Conservation (phyloP, 2,797 vertebrate genomes). For the Heliangelus exortis region DNA sequence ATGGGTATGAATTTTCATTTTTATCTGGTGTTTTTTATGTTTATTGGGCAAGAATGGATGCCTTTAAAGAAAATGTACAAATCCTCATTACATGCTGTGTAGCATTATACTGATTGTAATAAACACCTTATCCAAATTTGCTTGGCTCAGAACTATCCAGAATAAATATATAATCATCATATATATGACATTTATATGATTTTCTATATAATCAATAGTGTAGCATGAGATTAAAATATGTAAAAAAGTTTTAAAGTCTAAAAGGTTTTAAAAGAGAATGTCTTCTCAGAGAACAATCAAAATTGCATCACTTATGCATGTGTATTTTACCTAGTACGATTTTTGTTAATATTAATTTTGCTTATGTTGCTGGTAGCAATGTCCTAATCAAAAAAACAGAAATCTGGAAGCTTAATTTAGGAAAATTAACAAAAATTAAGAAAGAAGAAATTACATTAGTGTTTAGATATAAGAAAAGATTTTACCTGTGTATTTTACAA, state of each 20-base stretch:
- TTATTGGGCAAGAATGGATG: neutral
- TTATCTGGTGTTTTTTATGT: neutral
- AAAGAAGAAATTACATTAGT: neutral
- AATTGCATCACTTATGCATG: neutral
- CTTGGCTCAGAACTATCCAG: neutral
- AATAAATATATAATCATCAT: neutral
- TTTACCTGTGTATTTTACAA: neutral
- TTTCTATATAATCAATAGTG: neutral
- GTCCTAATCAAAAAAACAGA: neutral
- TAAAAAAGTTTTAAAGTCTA: neutral
- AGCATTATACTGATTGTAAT: neutral
- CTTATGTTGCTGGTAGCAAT: neutral
- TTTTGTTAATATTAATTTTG: neutral
- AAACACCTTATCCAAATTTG: neutral
- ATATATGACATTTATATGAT: neutral
- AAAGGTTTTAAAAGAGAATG: neutral
- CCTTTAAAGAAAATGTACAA: neutral
- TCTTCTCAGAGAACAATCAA: neutral
- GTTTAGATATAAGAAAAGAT: neutral
- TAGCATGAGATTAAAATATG: neutral
- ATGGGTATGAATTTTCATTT: neutral
- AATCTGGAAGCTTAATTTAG: neutral
- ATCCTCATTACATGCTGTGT: neutral
- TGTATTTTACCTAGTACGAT: neutral
- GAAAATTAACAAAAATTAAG: neutral